Evolutionary conservation across 2,113 vertebrate species (phyloP).

Genomic region (Xiphias gladius): DNA sequence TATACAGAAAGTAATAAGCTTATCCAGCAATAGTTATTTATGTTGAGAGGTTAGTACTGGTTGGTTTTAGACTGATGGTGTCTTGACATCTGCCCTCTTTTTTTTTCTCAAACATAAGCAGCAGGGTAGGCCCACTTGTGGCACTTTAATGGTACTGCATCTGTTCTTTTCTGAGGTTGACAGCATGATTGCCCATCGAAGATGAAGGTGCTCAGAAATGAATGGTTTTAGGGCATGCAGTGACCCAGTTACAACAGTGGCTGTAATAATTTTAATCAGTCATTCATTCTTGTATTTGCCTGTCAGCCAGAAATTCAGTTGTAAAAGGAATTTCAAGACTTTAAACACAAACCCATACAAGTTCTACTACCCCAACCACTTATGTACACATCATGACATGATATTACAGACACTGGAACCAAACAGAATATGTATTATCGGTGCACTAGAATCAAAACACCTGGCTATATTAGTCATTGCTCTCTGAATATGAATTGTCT

Average conservation of each 20-base stretch:
- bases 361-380: background rate
- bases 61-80: background rate
- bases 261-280: constrained; percentile 43
- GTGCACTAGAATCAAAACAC: constrained; percentile 1
- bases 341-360: constrained; percentile 26
- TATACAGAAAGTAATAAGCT: background rate
- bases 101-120: constrained; percentile 13
- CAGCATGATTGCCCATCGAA: constrained; percentile 3
- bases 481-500: constrained; percentile 26
- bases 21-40: background rate
- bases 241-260: constrained; percentile 39
- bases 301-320: constrained; percentile 11
- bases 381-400: background rate
- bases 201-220: constrained; percentile 17
- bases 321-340: constrained; percentile 11
- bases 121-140: constrained; percentile 67
- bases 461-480: background rate
- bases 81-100: background rate
- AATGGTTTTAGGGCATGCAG: constrained; percentile 27
- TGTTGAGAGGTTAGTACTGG: background rate
- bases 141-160: constrained; percentile 44
- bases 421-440: background rate
- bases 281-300: background rate
- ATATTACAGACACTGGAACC: background rate
- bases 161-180: constrained; percentile 16